These are phyloP conservation scores for Drosophila merina DNA, from an alignment of 2,888 invertebrate species.

Conservation along the genomic window DNA sequence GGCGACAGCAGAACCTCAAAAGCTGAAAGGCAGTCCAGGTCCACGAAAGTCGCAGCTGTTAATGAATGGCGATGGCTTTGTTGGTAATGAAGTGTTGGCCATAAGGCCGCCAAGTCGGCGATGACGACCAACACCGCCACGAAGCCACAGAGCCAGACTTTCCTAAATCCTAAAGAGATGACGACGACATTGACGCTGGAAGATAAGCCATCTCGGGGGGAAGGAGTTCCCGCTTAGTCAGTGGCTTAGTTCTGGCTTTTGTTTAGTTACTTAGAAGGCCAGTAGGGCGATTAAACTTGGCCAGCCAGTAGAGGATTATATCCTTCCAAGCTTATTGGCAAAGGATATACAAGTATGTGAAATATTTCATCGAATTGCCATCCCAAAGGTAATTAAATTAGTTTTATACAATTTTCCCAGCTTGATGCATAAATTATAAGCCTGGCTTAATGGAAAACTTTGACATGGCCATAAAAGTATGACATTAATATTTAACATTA, in stretches of 20 bases:
- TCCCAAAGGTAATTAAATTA: background rate
- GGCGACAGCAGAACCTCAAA: slow-evolving; percentile 58
- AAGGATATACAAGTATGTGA: no score
- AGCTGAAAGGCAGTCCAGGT: slow-evolving; percentile 10
- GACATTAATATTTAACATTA: slow-evolving; percentile 28
- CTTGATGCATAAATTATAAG: slow-evolving; percentile 33
- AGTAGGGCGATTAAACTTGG: slow-evolving; percentile 50
- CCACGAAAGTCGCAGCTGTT: slow-evolving; percentile 68
- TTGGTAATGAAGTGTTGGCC: slow-evolving; percentile 74
- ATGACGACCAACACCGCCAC: slow-evolving; percentile 41
- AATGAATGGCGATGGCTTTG: slow-evolving; percentile 75
- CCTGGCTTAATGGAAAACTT: slow-evolving; percentile 42
- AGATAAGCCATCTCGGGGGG: slow-evolving; percentile 67
- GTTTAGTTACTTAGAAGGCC: slow-evolving; percentile 3
- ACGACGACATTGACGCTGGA: slow-evolving; percentile 56
- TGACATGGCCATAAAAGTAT: slow-evolving; percentile 44
- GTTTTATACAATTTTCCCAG: background rate
- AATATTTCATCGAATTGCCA: no score
- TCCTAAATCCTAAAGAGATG: slow-evolving; percentile 20
- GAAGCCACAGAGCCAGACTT: slow-evolving; percentile 20
- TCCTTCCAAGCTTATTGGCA: no score
- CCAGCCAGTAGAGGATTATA: background rate
- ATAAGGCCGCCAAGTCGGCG: slow-evolving; percentile 60
- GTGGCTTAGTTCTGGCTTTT: slow-evolving; percentile 30
- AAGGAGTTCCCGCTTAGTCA: slow-evolving; percentile 13